Conservation (phyloP, 2,888 invertebrate genomes). For the Brachypterus glaber region DNA sequence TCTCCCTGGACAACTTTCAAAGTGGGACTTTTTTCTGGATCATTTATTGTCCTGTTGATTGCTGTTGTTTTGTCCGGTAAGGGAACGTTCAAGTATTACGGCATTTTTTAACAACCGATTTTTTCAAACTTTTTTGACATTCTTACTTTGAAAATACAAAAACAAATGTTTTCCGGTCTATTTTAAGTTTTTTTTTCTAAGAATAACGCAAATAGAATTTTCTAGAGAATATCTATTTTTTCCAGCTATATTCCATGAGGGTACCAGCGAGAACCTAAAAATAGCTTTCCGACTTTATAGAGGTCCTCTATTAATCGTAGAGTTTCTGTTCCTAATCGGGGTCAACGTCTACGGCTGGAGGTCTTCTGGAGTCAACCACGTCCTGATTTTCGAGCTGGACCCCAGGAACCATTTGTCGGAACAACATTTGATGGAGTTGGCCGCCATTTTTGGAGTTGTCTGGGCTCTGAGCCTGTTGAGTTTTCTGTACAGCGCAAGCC, state of each 20-base stretch:
- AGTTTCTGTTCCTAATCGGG: slow-evolving; percentile 68
- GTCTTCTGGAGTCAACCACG: slow-evolving; percentile 74
- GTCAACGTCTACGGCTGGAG: slow-evolving; percentile 76
- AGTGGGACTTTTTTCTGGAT: slow-evolving; percentile 75
- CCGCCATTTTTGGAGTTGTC: slow-evolving; percentile 65
- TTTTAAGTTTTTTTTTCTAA: too few species aligned
- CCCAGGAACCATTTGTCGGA: slow-evolving; percentile 68
- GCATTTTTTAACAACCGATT: background rate
- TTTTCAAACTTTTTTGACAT: too few species aligned
- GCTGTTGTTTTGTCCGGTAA: slow-evolving; percentile 63
- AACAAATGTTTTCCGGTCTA: too few species aligned
- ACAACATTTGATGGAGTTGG: slow-evolving; percentile 68
- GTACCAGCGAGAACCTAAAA: slow-evolving; percentile 48
- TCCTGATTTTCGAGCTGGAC: slow-evolving; percentile 74
- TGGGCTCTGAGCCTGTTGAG: slow-evolving; percentile 60
- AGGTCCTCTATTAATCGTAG: slow-evolving; percentile 65
- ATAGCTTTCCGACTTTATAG: slow-evolving; percentile 70
- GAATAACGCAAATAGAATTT: too few species aligned
- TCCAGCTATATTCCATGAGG: slow-evolving; percentile 46
- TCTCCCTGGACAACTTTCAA: slow-evolving; percentile 77
- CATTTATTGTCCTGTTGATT: slow-evolving; percentile 64
- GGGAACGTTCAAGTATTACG: slow-evolving; percentile 4
- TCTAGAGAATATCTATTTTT: too few species aligned
- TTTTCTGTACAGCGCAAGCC: slow-evolving; percentile 54
- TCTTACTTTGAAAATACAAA: too few species aligned